A percentile compares a stretch with the other conserved stretches of the same genome.
Conservation (phyloP, 2,888 invertebrate species). For the Rhimphoctona megacephalus region DNA sequence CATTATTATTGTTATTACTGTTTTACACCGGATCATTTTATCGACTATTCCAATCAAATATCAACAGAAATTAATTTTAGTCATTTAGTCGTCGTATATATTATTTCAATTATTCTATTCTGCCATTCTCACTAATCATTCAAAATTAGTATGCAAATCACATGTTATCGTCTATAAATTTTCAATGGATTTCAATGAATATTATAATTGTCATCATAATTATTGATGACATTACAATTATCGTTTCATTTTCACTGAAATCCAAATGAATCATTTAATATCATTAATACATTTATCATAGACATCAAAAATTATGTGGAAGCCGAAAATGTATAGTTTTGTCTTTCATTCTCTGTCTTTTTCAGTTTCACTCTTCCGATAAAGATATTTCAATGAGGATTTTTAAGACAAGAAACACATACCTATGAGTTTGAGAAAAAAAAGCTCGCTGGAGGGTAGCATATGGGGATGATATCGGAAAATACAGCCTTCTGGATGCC, state of each 20-base stretch:
- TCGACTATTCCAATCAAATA: background rate
- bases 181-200: background rate
- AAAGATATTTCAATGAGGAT: constrained; percentile 36
- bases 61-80: background rate
- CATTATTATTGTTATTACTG: background rate
- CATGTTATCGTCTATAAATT: background rate
- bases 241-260: background rate
- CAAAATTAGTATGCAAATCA: background rate
- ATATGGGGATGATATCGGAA: constrained; percentile 45
- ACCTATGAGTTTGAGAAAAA: background rate
- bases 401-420: constrained; percentile 2
- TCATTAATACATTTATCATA: background rate
- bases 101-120: background rate
- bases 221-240: background rate
- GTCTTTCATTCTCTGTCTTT: background rate
- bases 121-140: background rate
- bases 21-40: background rate
- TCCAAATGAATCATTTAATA: background rate
- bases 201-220: background rate
- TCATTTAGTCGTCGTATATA: background rate
- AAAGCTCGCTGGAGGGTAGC: constrained; percentile 23
- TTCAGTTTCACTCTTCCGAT: constrained; percentile 2
- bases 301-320: too few relatives aligned
- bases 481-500: constrained; percentile 47
- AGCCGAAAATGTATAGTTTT: background rate